Evolutionary conservation across 2,888 invertebrate genomes (phyloP), one percentile per base, ranked within the genome.

Genomic region (Lasioglossum calceatum): DNA sequence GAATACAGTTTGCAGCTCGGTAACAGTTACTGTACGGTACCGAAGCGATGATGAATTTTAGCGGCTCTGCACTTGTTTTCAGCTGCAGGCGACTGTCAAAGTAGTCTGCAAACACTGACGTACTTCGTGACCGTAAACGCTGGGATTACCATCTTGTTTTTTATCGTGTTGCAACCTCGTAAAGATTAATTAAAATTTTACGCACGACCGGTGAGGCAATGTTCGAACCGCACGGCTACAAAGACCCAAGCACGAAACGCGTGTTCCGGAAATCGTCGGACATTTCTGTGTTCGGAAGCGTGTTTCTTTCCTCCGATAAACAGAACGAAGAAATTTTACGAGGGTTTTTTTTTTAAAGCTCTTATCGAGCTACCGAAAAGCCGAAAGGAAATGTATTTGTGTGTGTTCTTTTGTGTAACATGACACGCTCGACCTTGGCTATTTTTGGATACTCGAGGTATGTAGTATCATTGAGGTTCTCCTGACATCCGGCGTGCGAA

Each of bases 401-500:
- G n/a, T n/a, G 58, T 12, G n/a, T 71, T 47, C 70, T 47, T 54
- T 71, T 71, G 19, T 50, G 70, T 77, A 86, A 87, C 73, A 23
- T 54, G 82, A 67, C 76, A 80, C 73, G 74, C 14, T 23, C 54
- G 80, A 61, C 77, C 79, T 89, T 82, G 70, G 72, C 19, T 89
- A 90, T 90, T 90, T 87, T 81, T 77, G 81, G 80, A 79, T 82
- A 70, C 39, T 54, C 32, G 71, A 58, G n/a, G 58, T n/a, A n/a
- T n/a, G n/a, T 58, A n/a, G 12, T n/a, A 12, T 58, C 58, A n/a
- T 47, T 67, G 76, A 76, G 61, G 67, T 44, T 58, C 32, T 58
- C 64, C 2, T 32, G 27, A 50, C 58, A 39, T 70, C 61, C 54
- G 42, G n/a, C 50, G 84, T 77, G 58, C 73, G 85, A 85, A 47